These are phyloP conservation scores for Centrocercus urophasianus DNA, from an alignment of 2,113 vertebrate genomes.

Conservation along the genomic window DNA sequence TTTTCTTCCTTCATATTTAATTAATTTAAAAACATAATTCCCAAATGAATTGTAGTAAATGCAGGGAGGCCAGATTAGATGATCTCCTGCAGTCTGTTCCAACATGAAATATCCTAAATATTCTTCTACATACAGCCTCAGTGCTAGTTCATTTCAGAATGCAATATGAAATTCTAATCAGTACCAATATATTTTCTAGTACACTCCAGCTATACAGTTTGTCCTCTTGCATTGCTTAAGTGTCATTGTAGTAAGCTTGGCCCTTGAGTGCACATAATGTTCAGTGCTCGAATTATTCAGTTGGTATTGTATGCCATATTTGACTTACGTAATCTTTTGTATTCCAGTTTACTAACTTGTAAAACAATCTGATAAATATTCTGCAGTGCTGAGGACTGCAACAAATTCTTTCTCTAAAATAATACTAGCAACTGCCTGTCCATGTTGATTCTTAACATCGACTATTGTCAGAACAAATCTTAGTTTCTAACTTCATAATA, in stretches of 20 bases:
- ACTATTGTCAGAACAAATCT: neutral
- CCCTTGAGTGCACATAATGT: neutral
- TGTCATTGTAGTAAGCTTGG: neutral
- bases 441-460: neutral
- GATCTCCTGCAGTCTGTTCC: rapidly evolving
- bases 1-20: neutral
- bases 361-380: neutral
- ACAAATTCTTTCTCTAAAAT: neutral
- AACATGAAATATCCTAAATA: neutral
- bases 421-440: neutral
- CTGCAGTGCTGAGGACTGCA: neutral
- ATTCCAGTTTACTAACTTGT: neutral
- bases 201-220: neutral
- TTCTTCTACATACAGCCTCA: neutral
- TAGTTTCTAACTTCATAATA: neutral
- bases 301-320: neutral
- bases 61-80: neutral
- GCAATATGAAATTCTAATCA: neutral
- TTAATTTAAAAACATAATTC: neutral
- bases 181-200: neutral
- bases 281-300: neutral
- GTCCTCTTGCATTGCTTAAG: neutral
- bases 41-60: neutral
- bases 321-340: neutral
- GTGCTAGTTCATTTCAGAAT: neutral